Conservation (phyloP, 2,113 vertebrate genomes). For the Myiozetetes cayanensis region DNA sequence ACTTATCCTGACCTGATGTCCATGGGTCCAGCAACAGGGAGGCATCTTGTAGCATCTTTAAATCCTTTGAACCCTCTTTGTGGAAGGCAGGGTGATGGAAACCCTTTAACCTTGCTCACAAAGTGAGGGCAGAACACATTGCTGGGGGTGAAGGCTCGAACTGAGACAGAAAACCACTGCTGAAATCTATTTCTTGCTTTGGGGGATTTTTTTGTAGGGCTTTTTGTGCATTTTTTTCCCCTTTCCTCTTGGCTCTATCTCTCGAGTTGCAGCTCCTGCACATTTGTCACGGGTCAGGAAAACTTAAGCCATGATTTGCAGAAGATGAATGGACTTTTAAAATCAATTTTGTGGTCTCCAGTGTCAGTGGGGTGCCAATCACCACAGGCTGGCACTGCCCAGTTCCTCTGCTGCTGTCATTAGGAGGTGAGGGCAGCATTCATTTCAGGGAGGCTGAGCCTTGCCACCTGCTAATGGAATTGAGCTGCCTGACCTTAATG, state of each 20-base stretch:
- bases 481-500: constrained; percentile 47
- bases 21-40: not conserved
- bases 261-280: not conserved
- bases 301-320: not conserved
- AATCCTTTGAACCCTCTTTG: not conserved
- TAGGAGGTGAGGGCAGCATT: not conserved
- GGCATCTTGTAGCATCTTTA: not conserved
- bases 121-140: not conserved
- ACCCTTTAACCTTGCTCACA: not conserved
- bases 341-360: constrained; percentile 4
- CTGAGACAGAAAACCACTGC: not conserved
- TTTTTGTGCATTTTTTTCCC: not conserved
- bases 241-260: not conserved
- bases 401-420: not conserved
- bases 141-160: not conserved
- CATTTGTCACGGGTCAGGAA: constrained; percentile 45
- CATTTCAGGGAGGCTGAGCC: not conserved
- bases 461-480: not conserved
- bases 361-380: constrained; percentile 25
- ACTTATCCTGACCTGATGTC: not conserved
- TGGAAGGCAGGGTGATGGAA: not conserved
- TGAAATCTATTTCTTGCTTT: not conserved
- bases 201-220: not conserved
- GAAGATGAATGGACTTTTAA: constrained; percentile 40
- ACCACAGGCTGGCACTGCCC: not conserved